phyloP scores from a whole-genome alignment of 2,113 vertebrate genomes.

The Tinamus guttatus region DNA sequence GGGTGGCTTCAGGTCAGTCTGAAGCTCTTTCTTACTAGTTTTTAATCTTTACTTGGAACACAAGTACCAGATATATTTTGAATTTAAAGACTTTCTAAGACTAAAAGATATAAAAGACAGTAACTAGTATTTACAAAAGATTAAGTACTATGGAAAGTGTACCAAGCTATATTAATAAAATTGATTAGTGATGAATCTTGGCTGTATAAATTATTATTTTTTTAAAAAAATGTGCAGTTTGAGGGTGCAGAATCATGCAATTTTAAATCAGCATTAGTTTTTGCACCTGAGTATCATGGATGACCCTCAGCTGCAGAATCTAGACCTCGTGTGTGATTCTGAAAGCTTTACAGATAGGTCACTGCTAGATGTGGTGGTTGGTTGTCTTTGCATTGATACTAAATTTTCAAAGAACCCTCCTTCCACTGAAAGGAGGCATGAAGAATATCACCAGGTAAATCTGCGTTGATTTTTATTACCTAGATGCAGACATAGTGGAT shows the following conservation, averaged over 20 bases:
- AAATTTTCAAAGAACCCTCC: background rate
- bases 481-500: background rate
- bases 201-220: background rate
- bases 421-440: background rate
- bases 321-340: conserved; percentile 2
- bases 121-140: background rate
- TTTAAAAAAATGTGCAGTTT: background rate
- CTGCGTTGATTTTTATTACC: background rate
- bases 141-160: conserved; percentile 7
- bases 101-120: background rate
- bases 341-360: conserved; percentile 29
- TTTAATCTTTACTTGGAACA: conserved; percentile 51
- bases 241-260: background rate
- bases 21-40: conserved; percentile 1
- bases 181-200: background rate
- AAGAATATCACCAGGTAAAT: background rate
- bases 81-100: conserved; percentile 14
- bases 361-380: background rate
- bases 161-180: conserved; percentile 3
- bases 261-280: background rate
- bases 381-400: background rate
- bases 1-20: conserved; percentile 12
- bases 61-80: background rate
- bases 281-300: background rate
- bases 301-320: background rate